phyloP scores from a whole-genome alignment of 2,888 invertebrate genomes.

The Drosophila nr. fundita region DNA sequence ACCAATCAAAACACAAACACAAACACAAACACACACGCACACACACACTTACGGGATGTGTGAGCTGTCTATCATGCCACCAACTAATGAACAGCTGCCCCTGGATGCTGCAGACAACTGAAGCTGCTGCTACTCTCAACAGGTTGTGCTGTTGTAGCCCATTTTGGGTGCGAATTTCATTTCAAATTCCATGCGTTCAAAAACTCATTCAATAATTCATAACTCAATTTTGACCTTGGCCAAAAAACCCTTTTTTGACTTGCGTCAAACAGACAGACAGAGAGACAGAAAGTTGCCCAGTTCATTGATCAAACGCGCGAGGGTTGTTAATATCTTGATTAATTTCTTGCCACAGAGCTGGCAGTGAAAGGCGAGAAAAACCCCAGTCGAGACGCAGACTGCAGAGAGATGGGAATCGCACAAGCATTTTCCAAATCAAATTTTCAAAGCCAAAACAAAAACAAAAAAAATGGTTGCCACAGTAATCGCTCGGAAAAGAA shows the following conservation, averaged over 20 bases:
- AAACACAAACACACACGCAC: constrained; percentile 37
- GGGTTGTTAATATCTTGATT: constrained; percentile 79
- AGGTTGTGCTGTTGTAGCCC: constrained; percentile 12
- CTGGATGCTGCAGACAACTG: neutral
- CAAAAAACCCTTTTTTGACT: constrained; percentile 45
- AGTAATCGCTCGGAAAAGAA: neutral
- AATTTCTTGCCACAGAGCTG: constrained; percentile 65
- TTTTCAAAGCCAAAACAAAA: constrained; percentile 53
- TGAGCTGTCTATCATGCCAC: neutral
- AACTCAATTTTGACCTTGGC: constrained; percentile 69
- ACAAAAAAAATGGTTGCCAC: constrained; percentile 17
- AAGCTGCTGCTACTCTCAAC: constrained; percentile 12
- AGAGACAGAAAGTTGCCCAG: constrained; percentile 16
- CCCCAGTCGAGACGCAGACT: constrained; percentile 31
- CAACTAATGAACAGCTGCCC: constrained; percentile 54
- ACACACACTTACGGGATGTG: neutral
- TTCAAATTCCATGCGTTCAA: constrained; percentile 61
- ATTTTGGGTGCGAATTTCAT: constrained; percentile 37
- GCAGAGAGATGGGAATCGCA: constrained; percentile 12
- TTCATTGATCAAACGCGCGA: constrained; percentile 24
- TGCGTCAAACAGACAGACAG: neutral
- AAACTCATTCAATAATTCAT: constrained; percentile 75
- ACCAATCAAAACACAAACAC: constrained; percentile 50
- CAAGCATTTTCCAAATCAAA: constrained; percentile 76
- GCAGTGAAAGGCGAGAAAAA: constrained; percentile 39